Conservation (phyloP, 2,888 invertebrate species). For the Tipula helvola region DNA sequence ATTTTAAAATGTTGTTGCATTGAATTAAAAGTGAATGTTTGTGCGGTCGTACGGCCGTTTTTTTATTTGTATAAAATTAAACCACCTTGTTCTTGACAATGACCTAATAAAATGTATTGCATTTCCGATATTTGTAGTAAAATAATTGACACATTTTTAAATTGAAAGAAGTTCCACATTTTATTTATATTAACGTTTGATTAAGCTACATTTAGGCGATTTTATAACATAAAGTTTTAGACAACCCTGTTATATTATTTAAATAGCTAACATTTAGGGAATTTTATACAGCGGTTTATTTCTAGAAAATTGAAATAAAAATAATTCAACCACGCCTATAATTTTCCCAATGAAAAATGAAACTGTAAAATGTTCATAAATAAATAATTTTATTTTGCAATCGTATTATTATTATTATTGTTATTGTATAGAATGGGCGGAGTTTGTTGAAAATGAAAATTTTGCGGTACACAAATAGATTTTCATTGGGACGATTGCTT, state of each 20-base stretch:
- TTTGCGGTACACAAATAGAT: not conserved
- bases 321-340: not conserved
- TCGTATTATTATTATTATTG: not conserved
- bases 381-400: not conserved
- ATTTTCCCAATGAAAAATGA: not conserved
- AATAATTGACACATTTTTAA: not conserved
- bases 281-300: not conserved
- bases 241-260: not conserved
- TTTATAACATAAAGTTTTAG: not conserved
- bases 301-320: no score
- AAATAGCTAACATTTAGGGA: not conserved
- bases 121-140: not conserved
- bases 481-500: not conserved
- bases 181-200: not conserved
- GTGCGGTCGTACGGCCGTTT: not conserved
- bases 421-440: not conserved
- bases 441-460: not conserved
- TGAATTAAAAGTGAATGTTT: not conserved
- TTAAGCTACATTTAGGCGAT: not conserved
- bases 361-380: not conserved
- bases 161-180: not conserved
- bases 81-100: not conserved
- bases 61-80: not conserved
- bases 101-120: not conserved
- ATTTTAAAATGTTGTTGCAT: not conserved